Conservation (phyloP, 2,113 vertebrate species). For the Apaloderma vittatum region DNA sequence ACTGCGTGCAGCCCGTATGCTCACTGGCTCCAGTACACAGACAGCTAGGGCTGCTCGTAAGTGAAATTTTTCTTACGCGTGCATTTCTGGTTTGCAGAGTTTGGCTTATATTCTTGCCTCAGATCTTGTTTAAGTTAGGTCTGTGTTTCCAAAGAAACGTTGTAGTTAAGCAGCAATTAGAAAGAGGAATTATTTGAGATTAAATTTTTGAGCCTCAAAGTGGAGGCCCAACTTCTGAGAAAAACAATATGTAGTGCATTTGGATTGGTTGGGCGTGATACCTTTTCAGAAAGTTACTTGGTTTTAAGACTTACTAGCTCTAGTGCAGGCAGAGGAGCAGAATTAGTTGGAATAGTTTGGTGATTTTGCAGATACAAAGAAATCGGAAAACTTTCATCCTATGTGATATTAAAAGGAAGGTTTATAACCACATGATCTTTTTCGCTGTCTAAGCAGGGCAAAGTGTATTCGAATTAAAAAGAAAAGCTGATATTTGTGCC, state of each 20-base stretch:
- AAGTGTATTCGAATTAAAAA: neutral
- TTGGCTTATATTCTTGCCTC: neutral
- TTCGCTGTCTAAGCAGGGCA: neutral
- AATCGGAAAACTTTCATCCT: neutral
- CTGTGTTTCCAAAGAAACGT: neutral
- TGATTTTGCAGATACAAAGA: neutral
- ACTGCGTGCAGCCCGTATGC: neutral
- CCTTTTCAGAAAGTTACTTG: neutral
- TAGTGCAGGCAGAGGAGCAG: neutral
- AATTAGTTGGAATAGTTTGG: neutral
- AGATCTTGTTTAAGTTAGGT: neutral
- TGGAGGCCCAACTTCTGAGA: neutral
- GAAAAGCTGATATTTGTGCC: neutral
- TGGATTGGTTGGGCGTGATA: neutral
- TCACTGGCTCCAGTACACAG: neutral
- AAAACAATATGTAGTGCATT: neutral
- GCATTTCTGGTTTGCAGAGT: neutral
- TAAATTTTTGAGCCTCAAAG: neutral
- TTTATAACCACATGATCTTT: neutral
- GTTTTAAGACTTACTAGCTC: neutral
- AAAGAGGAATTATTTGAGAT: neutral
- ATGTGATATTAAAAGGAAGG: neutral
- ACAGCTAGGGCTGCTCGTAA: neutral
- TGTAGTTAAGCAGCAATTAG: neutral
- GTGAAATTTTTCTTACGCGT: neutral